Conservation (phyloP, 30 jellyfish, hydroid and myxozoan genomes). For the Cassiopea xamachana region DNA sequence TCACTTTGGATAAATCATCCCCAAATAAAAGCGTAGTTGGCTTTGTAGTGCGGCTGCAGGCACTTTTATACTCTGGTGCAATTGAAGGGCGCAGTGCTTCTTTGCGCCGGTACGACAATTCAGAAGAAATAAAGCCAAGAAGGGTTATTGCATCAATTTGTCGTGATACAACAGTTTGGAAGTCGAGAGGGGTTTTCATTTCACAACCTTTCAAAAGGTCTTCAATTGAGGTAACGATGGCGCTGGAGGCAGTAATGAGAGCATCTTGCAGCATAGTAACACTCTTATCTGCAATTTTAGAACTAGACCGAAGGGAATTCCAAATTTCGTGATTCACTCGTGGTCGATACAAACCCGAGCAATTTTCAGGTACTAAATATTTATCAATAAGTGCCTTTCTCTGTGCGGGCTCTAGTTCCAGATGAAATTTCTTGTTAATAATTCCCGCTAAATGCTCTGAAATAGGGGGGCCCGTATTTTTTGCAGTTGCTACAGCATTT, state of each 20-base stretch:
- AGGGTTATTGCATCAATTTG: conserved; percentile 27
- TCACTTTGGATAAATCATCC: conserved; percentile 24
- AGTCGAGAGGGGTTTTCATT: not conserved
- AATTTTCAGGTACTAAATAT: conserved; percentile 22
- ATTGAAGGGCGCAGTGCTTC: conserved; percentile 18
- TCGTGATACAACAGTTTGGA: conserved; percentile 13
- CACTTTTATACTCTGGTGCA: conserved; percentile 8
- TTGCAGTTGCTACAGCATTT: not conserved
- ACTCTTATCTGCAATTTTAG: not conserved
- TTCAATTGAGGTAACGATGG: conserved; percentile 3
- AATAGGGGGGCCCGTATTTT: conserved; percentile 1
- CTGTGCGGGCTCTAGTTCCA: conserved; percentile 18
- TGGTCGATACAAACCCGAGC: conserved; percentile 21
- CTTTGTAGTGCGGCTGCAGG: conserved; percentile 25
- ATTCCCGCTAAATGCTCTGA: conserved; percentile 15
- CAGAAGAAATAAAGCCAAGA: conserved; percentile 8
- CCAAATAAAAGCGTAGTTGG: conserved; percentile 32
- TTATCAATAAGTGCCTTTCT: conserved; percentile 8
- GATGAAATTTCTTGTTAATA: conserved; percentile 14
- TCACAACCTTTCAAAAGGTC: conserved; percentile 8
- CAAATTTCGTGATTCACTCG: conserved; percentile 20
- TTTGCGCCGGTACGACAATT: conserved; percentile 25
- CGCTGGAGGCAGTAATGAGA: conserved; percentile 23
- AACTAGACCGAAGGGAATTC: not conserved
- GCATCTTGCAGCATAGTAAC: conserved; percentile 22